Evolutionary conservation across 2,888 invertebrate species (phyloP).

Genomic region (Eilema griseolum): DNA sequence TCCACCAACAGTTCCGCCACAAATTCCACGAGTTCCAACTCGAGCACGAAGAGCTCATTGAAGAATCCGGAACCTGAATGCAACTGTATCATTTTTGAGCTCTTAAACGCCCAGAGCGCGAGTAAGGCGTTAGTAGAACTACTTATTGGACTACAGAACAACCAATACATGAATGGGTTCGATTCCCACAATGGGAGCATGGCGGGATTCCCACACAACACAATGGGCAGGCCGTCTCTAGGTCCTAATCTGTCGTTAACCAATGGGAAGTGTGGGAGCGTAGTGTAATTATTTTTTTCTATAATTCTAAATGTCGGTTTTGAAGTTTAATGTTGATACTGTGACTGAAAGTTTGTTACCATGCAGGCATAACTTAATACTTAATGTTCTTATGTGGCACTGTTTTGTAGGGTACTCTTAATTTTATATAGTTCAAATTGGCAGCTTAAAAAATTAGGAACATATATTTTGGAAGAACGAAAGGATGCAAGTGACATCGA

Average conservation of each 20-base stretch:
- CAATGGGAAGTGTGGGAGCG: conserved; percentile 82
- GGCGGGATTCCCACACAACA: conserved; percentile 64
- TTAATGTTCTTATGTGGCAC: conserved; percentile 32
- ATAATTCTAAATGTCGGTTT: conserved; percentile 47
- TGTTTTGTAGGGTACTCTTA: conserved; percentile 32
- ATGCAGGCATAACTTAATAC: conserved; percentile 47
- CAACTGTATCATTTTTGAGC: conserved; percentile 81
- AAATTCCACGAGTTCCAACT: conserved; percentile 68
- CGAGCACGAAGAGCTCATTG: conserved; percentile 65
- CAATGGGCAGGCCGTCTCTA: conserved; percentile 68
- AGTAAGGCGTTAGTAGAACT: conserved; percentile 81
- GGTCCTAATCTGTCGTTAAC: conserved; percentile 76
- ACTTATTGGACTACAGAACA: conserved; percentile 79
- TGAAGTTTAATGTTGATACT: conserved; percentile 50
- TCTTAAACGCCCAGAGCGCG: conserved; percentile 79
- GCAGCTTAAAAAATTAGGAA: background rate
- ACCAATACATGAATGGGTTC: conserved; percentile 79
- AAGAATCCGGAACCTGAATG: conserved; percentile 79
- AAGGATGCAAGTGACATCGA: background rate
- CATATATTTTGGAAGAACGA: background rate
- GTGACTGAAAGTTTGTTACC: conserved; percentile 52
- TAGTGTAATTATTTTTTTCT: conserved; percentile 65
- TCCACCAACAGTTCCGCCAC: conserved; percentile 57
- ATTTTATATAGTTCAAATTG: background rate
- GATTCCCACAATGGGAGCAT: conserved; percentile 62